Base-by-base conservation (phyloP, 2,797 vertebrate genomes). In the Cetoscarus ocellatus region DNA sequence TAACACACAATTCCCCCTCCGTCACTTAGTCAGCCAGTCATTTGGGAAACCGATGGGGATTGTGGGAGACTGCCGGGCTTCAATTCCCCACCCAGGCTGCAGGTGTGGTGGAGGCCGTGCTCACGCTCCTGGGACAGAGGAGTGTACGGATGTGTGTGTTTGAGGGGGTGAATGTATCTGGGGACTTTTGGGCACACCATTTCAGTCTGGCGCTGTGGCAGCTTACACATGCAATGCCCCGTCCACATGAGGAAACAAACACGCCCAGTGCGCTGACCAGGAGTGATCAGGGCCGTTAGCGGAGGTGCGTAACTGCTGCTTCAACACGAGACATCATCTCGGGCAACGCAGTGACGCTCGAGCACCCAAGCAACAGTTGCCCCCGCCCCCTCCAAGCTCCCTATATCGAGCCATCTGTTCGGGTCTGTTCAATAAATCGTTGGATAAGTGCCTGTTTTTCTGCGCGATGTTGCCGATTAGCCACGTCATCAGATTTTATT, bases 71-170 rank as follows among this genome's bases (percentile, higher is more conserved):
- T 65, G 78, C 36, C 27, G 67, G 42, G 70, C 75, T 84, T 66
- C 58, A 88, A 93, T 94, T 95, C 94, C 93, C 93, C 65, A 66
- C 74, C 82, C 78, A 89, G 92, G 92, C 89, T 94, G 93, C 94
- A 95, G 94, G 94, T 95, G 94, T 92, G 91, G 67, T 80, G 81
- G 78, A 92, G 87, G 85, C 81, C 86, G 55, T 50, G 75, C 77
- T 85, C 65, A 80, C 77, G 84, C 93, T 85, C 93, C 36, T 65
- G 94, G 92, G 94, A 93, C 61, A 40, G 27, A 40, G 83, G 67
- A 68, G 62, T 61, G 55, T 59, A 48, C 61, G 58, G 73, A 63
- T 86, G 70, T 76, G 75, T 59, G 59, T 64, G 56, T 59, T 77
- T 78, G 54, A 78, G 72, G 80, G 67, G 70, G 74, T 86, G 55